phyloP scores from a whole-genome alignment of 2,113 vertebrate genomes.

The Triplophysa tibetana region DNA sequence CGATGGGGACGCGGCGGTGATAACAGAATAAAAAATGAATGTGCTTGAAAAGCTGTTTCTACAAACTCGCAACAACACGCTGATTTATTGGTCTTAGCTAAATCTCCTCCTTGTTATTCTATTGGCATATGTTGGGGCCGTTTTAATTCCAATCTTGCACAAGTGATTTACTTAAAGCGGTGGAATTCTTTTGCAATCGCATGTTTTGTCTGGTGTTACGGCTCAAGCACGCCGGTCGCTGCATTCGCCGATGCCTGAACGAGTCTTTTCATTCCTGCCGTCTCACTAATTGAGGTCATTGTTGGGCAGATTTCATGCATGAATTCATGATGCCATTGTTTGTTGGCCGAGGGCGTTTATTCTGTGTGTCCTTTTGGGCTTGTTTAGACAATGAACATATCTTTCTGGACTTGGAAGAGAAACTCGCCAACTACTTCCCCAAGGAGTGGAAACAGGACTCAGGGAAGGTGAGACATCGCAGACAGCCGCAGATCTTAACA shows the following conservation, averaged over 20 bases:
- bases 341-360: conserved; percentile 56
- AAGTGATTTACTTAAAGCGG: conserved; percentile 4
- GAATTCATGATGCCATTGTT: conserved; percentile 63
- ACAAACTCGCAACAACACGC: background rate
- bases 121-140: background rate
- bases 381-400: conserved; percentile 84
- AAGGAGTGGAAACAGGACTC: conserved; percentile 86
- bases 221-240: conserved; percentile 37
- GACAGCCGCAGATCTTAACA: background rate
- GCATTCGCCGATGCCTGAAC: conserved; percentile 55
- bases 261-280: conserved; percentile 38
- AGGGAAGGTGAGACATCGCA: conserved; percentile 70
- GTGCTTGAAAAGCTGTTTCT: background rate
- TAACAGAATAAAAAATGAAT: background rate
- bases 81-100: background rate
- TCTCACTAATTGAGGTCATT: conserved; percentile 63
- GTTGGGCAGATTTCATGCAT: conserved; percentile 64
- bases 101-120: conserved; percentile 18
- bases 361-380: conserved; percentile 47
- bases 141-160: conserved; percentile 22
- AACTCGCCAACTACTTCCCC: conserved; percentile 85
- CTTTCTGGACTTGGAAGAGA: conserved; percentile 88
- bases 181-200: conserved; percentile 14
- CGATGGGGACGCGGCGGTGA: background rate
- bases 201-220: conserved; percentile 39